These are phyloP conservation scores for Poecilia picta DNA, from an alignment of 2,797 vertebrate species.

Conservation along the genomic window DNA sequence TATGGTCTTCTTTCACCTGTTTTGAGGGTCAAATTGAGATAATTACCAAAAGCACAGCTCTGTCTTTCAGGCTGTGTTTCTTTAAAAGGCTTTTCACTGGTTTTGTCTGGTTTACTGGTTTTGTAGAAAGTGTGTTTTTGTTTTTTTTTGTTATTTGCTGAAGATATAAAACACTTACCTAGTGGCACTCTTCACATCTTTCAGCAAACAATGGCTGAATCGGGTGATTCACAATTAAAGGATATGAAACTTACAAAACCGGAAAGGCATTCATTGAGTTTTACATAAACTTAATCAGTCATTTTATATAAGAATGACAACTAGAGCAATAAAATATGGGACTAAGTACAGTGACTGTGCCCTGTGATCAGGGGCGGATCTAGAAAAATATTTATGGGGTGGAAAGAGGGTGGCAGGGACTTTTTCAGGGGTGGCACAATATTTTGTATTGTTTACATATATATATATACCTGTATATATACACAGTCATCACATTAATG, in stretches of 20 bases:
- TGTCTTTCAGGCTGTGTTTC: slow-evolving; percentile 24
- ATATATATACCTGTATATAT: too few relatives aligned
- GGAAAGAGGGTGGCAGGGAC: too few relatives aligned
- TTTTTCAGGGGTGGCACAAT: too few relatives aligned
- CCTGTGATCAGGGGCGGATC: too few relatives aligned
- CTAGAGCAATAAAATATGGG: neutral
- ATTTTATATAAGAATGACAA: slow-evolving; percentile 15
- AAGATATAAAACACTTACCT: neutral
- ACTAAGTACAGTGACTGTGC: neutral
- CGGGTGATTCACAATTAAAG: neutral
- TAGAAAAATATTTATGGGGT: too few relatives aligned
- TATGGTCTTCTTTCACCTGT: slow-evolving; percentile 14
- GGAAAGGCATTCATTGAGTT: neutral
- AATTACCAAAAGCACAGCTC: slow-evolving; percentile 38
- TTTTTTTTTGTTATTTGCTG: neutral
- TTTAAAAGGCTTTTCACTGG: slow-evolving; percentile 38
- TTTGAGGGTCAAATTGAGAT: slow-evolving; percentile 39
- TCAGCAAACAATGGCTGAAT: neutral
- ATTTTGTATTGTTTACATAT: too few relatives aligned
- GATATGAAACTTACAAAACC: neutral
- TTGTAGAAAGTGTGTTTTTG: slow-evolving; percentile 1
- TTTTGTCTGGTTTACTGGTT: slow-evolving; percentile 11
- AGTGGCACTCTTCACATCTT: neutral
- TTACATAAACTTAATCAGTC: slow-evolving; percentile 13
- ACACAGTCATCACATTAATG: too few relatives aligned